Percentiles rank a stretch among this genome's conserved stretches.
These are phyloP conservation scores for Oryzias javanicus DNA, from an alignment of 2,113 vertebrate genomes.

Conservation along the genomic window DNA sequence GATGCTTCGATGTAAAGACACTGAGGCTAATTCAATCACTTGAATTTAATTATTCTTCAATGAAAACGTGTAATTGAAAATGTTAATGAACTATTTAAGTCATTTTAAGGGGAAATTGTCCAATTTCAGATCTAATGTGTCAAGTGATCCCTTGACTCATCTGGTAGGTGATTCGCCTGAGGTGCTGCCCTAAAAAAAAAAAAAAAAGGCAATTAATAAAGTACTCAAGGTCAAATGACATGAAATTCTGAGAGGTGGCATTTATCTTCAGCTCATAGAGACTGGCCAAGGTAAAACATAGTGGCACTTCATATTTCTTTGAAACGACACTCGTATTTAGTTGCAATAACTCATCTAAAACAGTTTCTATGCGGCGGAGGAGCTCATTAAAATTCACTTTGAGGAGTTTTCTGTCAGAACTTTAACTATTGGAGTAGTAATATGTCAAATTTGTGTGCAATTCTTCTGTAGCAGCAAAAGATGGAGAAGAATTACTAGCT, in stretches of 20 bases:
- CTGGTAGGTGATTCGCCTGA: slow-evolving; percentile 51
- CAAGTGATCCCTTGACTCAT: slow-evolving; percentile 61
- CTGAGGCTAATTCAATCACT: slow-evolving; percentile 52
- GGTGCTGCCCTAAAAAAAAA: slow-evolving; percentile 58
- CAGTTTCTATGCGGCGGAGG: neutral
- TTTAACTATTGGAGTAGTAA: neutral
- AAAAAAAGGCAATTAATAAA: slow-evolving; percentile 59
- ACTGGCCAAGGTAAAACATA: slow-evolving; percentile 43
- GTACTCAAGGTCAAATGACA: slow-evolving; percentile 65
- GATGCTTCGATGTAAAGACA: slow-evolving; percentile 31
- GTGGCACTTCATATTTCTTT: slow-evolving; percentile 45
- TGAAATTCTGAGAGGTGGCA: slow-evolving; percentile 41
- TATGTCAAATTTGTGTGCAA: neutral
- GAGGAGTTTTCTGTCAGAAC: neutral
- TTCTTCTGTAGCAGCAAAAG: too few species aligned
- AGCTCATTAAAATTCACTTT: neutral
- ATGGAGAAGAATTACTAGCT: too few species aligned
- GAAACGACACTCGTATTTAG: slow-evolving; percentile 47
- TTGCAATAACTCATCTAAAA: slow-evolving; percentile 15
- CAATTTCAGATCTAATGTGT: slow-evolving; percentile 54
- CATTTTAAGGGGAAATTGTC: slow-evolving; percentile 52
- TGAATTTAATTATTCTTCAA: slow-evolving; percentile 62
- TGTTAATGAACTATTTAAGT: slow-evolving; percentile 59
- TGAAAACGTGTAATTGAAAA: slow-evolving; percentile 57
- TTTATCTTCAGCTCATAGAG: slow-evolving; percentile 39